phyloP scores from a whole-genome alignment of 2,113 vertebrate species.

The Scatophagus argus region DNA sequence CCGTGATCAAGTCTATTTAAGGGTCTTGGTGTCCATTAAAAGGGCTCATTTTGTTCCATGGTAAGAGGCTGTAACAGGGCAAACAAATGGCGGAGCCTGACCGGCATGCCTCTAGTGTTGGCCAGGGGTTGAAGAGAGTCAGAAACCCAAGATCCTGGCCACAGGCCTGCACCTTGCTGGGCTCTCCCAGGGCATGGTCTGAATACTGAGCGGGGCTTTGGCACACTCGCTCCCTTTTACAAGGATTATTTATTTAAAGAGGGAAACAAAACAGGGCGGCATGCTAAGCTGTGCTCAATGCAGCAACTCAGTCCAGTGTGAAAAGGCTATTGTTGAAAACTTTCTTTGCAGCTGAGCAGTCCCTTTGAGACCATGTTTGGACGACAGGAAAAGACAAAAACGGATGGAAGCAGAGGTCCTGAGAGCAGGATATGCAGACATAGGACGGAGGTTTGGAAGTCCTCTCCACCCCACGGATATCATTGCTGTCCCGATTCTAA shows the following conservation, averaged over 20 bases:
- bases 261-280: slow-evolving; percentile 70
- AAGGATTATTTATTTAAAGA: slow-evolving; percentile 77
- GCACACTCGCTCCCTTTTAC: slow-evolving; percentile 47
- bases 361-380: slow-evolving; percentile 45
- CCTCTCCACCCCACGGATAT: slow-evolving; percentile 47
- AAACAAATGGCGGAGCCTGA: slow-evolving; percentile 59
- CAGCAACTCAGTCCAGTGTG: slow-evolving; percentile 52
- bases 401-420: slow-evolving; percentile 45
- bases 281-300: slow-evolving; percentile 64
- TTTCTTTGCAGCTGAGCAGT: slow-evolving; percentile 39
- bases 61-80: slow-evolving; percentile 46
- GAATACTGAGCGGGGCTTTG: slow-evolving; percentile 74
- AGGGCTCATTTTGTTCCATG: slow-evolving; percentile 43
- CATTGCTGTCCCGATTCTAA: slow-evolving; percentile 44
- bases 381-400: slow-evolving; percentile 36
- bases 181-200: slow-evolving; percentile 63
- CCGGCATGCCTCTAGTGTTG: slow-evolving; percentile 53
- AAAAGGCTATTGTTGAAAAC: slow-evolving; percentile 71
- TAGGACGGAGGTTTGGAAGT: slow-evolving; percentile 52
- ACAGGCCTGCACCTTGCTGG: slow-evolving; percentile 67
- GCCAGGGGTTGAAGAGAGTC: slow-evolving; percentile 44
- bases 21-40: slow-evolving; percentile 61
- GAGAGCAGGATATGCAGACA: slow-evolving; percentile 54
- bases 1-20: slow-evolving; percentile 65
- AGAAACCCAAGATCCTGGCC: slow-evolving; percentile 63